phyloP scores from a whole-genome alignment of 2,797 vertebrate genomes.

The Hirundo rustica region DNA sequence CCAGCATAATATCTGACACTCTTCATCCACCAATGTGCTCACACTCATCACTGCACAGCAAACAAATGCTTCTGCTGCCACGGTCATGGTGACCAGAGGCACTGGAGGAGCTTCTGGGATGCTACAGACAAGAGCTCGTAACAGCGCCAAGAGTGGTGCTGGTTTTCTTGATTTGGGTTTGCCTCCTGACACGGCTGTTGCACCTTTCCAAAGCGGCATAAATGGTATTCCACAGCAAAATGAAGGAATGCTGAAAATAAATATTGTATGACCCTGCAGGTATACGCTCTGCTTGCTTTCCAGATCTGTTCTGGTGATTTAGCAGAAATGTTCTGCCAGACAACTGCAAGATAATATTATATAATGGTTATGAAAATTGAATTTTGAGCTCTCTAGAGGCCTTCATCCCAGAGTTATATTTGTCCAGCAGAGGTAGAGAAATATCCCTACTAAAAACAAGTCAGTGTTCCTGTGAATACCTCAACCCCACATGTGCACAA shows the following conservation, averaged over 20 bases:
- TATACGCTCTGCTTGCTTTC: background rate
- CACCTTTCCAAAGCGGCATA: background rate
- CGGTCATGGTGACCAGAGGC: background rate
- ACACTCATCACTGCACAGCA: background rate
- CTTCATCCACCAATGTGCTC: rapidly evolving
- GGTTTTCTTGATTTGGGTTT: background rate
- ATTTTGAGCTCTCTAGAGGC: slow-evolving; percentile 14
- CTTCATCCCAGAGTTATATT: background rate
- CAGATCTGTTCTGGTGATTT: background rate
- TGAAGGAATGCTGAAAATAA: background rate
- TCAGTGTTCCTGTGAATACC: background rate
- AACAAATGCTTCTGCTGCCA: background rate
- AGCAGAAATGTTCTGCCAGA: slow-evolving; percentile 27
- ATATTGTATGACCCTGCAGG: slow-evolving; percentile 8
- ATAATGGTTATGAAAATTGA: slow-evolving; percentile 16
- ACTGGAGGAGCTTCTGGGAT: background rate
- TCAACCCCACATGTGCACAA: rapidly evolving
- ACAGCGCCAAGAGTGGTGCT: rapidly evolving
- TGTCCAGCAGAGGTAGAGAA: background rate
- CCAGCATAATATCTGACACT: background rate
- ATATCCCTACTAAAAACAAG: rapidly evolving
- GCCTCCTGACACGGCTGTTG: background rate
- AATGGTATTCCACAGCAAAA: background rate
- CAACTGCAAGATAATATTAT: background rate
- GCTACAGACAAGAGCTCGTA: background rate